Base-by-base conservation (phyloP, 2,113 vertebrate genomes). In the Ptilorrhoa leucosticta region DNA sequence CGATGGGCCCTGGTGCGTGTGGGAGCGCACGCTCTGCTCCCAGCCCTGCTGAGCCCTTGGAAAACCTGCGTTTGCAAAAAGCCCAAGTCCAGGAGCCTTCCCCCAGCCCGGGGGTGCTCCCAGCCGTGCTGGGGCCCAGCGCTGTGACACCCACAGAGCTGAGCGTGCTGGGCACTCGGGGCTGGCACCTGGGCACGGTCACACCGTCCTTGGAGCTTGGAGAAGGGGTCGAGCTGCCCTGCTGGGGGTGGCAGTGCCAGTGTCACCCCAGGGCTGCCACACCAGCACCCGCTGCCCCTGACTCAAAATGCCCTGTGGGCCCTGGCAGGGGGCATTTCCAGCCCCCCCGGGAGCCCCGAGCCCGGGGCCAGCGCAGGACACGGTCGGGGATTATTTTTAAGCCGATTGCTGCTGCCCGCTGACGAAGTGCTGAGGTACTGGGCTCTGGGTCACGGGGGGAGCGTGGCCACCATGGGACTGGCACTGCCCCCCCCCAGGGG, bases 151-250 rank as follows among this genome's bases (percentile, higher is more conserved):
- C 18, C 24, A 3, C 0, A 0, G 13, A 33, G 68, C 77, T 13
- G 6, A 30, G 30, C 2, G 0, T 2, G 19, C 56, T 2, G 6
- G 85, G 58, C 17, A 10, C n/a, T 6, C 4, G 1, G 26, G 33
- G 39, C 71, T 5, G 7, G 30, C 42, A 45, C 27, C 16, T 4
- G 23, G 48, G 19, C 21, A 9, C 0, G 1, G 30, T 68, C 21
- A 2, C 0, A 0, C 28, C 4, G 0, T 1, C 26, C 56, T 14
- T 1, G 9, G 13, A 13, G 15, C 35, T 1, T 1, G 30, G 20
- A 22, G 39, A 47, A 27, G 7, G 53, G 58, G 27, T 12, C 0
- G 45, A 48, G 40, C 3, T 47, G 23, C 31, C 21, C 27, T 35
- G 70, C 57, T 10, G 12, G 2, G 17, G 37, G 28, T 50, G 26